A percentile compares a stretch with the other conserved stretches of the same genome.
Evolutionary conservation across 1,140 invertebrate genomes (phyloP).

Genomic region (Drosophila kohkoa): DNA sequence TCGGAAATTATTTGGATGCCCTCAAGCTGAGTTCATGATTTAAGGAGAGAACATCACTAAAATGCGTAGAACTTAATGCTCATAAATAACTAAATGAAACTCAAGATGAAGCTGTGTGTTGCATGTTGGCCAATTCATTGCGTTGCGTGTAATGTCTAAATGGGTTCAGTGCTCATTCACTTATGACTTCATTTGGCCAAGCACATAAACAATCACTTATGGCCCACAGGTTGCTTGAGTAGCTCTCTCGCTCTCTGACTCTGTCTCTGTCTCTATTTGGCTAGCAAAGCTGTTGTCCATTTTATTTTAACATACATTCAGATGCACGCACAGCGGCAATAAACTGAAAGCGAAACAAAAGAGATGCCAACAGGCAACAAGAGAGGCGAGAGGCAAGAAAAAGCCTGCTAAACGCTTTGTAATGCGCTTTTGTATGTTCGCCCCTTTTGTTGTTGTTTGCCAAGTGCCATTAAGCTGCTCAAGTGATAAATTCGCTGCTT

Average conservation of each 20-base stretch:
- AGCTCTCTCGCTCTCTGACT: too few relatives aligned
- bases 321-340: conserved; percentile 43
- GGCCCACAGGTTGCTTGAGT: conserved; percentile 18
- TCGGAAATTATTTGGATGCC: neutral
- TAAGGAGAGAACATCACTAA: neutral
- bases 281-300: conserved; percentile 22
- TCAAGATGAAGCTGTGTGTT: neutral
- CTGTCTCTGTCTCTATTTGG: neutral
- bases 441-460: conserved; percentile 37
- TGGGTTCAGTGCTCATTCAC: conserved; percentile 18
- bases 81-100: conserved; percentile 5
- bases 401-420: conserved; percentile 77
- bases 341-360: conserved; percentile 38
- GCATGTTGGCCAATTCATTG: conserved; percentile 1
- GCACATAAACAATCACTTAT: conserved; percentile 62
- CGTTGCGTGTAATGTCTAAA: conserved; percentile 14
- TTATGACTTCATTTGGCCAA: conserved; percentile 61
- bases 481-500: conserved; percentile 77
- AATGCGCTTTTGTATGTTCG: conserved; percentile 70
- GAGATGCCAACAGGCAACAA: neutral
- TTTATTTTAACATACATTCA: conserved; percentile 38
- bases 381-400: neutral
- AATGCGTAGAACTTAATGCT: neutral
- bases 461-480: conserved; percentile 79
- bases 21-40: neutral